Evolutionary conservation across 2,888 invertebrate genomes (phyloP), one percentile per base, ranked within the genome.

Genomic region (Lobophora halterata): DNA sequence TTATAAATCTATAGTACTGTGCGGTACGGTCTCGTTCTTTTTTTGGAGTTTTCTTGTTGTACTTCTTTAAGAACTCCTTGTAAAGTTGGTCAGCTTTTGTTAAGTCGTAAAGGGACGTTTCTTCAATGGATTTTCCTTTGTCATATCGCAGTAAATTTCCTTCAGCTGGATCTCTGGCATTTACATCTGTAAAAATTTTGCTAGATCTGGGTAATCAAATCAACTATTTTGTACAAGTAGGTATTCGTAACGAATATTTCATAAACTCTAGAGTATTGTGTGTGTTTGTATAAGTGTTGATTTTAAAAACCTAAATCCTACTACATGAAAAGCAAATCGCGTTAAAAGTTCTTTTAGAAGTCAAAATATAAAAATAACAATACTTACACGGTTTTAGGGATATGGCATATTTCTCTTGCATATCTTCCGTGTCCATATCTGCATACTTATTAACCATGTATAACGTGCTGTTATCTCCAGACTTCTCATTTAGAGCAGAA

Each of bases 1-100:
- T 79, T 1, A 78, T 43, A 45, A 81, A 81, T 44, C 71, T 69
- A 20, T 68, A 71, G 46, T 61, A 78, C 21, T 61, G 62, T 2
- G 60, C 32, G 2, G 36, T 38, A 0, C 50, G 46, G 0, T 65
- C 49, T 2, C 19, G 17, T 21, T 58, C 49, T 9, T 55, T 65
- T 0, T 57, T 61, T 1, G 44, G 29, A 7, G 59, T 61, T 3
- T 43, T 46, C 27, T 65, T 66, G 1, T 55, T 46, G 31, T 49
- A 63, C 17, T 55, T 51, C 5, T 41, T 23, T 10, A 50, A 23
- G 29, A 61, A 79, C 3, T 54, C 33, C 7, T 61, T 31, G 32
- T 66, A 80, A 1, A 77, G 46, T 13, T 64, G 26, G 2, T 62
- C 49, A 1, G 71, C 55, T 2, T 73, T 46, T 1, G 57, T 36